Conservation (phyloP, 1,140 invertebrate genomes). For the Babylonia areolata region DNA sequence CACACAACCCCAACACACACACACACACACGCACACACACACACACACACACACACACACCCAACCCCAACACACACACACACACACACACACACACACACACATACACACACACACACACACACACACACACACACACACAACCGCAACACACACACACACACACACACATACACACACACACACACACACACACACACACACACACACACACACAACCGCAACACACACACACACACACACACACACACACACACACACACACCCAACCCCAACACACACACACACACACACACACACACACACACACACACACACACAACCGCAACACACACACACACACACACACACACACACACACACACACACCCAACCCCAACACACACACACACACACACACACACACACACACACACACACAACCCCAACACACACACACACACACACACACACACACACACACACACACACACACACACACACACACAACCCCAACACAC, state of each 20-base stretch:
- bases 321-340: too few relatives aligned
- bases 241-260: constrained; percentile 5
- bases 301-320: too few relatives aligned
- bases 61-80: not conserved
- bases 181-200: not conserved
- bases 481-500: too few relatives aligned
- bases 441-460: not conserved
- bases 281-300: not conserved
- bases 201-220: not conserved
- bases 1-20: too few relatives aligned
- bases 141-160: not conserved
- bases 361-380: not conserved
- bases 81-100: constrained; percentile 12
- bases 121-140: not conserved
- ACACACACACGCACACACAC: too few relatives aligned
- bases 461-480: not conserved
- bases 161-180: not conserved
- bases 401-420: constrained; percentile 22
- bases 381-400: constrained; percentile 28
- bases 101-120: not conserved
- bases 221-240: constrained; percentile 2
- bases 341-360: too few relatives aligned
- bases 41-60: not conserved
- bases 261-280: too few relatives aligned
- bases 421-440: too few relatives aligned